Conservation (phyloP, 2,888 invertebrate species). For the Zygaena filipendulae region DNA sequence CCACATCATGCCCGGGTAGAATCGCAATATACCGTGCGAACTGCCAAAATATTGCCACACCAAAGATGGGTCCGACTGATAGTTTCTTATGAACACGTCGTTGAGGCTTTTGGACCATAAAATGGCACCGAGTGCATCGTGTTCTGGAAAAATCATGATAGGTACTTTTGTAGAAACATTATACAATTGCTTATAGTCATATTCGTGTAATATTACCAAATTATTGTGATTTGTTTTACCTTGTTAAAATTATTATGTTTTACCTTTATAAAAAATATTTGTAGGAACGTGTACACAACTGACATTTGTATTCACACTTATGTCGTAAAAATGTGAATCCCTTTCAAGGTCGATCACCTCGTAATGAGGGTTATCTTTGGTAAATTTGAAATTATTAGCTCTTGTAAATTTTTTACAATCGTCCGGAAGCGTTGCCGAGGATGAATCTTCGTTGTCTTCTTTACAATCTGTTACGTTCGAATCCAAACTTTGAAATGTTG, state of each 20-base stretch:
- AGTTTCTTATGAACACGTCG: conserved; percentile 85
- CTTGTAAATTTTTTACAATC: conserved; percentile 7
- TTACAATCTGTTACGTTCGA: not conserved
- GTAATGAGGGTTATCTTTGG: conserved; percentile 47
- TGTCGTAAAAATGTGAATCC: conserved; percentile 87
- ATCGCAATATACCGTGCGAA: conserved; percentile 90
- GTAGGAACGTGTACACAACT: conserved; percentile 95
- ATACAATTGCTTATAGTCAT: too few relatives aligned
- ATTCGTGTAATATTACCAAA: too few relatives aligned
- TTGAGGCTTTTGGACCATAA: conserved; percentile 92
- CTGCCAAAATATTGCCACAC: conserved; percentile 99
- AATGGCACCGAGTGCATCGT: conserved; percentile 63
- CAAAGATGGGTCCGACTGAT: conserved; percentile 87
- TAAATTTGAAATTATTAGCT: conserved; percentile 39
- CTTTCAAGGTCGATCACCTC: conserved; percentile 70
- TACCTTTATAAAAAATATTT: conserved; percentile 90
- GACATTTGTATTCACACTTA: conserved; percentile 79
- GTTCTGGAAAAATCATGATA: conserved; percentile 46
- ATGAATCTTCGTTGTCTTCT: not conserved
- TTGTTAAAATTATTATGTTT: too few relatives aligned
- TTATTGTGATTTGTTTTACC: too few relatives aligned
- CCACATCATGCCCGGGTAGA: conserved; percentile 89
- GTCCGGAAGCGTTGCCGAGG: conserved; percentile 11
- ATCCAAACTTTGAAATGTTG: conserved; percentile 49
- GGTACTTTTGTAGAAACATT: conserved; percentile 1